Evolutionary conservation across 2,888 invertebrate genomes (phyloP).

Genomic region (Scaptomyza caliginosa): DNA sequence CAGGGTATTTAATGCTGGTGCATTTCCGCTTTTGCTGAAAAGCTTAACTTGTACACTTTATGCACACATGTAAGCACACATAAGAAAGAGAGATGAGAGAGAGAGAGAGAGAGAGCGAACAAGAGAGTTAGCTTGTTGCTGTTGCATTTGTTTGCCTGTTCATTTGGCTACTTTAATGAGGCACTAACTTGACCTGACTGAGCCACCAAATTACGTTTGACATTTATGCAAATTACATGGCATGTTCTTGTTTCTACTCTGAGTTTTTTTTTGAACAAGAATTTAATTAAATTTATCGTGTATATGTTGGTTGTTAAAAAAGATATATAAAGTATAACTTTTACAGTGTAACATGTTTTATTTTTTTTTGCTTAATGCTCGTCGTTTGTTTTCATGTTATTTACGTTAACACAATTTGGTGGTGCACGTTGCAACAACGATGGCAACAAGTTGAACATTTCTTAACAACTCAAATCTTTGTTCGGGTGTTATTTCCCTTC

Average conservation of each 20-base stretch:
- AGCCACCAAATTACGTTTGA: constrained; percentile 50
- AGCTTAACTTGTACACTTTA: constrained; percentile 44
- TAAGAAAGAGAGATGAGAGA: background rate
- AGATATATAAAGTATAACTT: background rate
- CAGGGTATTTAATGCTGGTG: constrained; percentile 28
- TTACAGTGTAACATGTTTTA: background rate
- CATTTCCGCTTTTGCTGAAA: constrained; percentile 27
- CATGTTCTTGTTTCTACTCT: constrained; percentile 8
- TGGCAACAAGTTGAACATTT: background rate
- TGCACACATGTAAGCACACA: constrained; percentile 18
- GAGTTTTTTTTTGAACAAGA: constrained; percentile 18
- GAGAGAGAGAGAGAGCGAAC: background rate
- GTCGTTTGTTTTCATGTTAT: background rate
- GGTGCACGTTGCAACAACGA: background rate
- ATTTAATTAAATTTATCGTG: constrained; percentile 44
- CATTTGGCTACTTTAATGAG: constrained; percentile 61
- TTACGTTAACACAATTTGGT: background rate
- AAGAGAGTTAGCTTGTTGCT: constrained; percentile 18
- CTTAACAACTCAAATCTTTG: background rate
- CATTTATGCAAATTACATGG: constrained; percentile 54
- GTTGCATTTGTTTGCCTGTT: constrained; percentile 25
- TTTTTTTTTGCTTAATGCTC: background rate
- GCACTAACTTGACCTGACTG: constrained; percentile 43
- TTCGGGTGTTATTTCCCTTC: background rate
- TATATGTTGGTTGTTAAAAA: constrained; percentile 1